Conservation (phyloP, 2,888 invertebrate genomes). For the Adelphocoris suturalis region DNA sequence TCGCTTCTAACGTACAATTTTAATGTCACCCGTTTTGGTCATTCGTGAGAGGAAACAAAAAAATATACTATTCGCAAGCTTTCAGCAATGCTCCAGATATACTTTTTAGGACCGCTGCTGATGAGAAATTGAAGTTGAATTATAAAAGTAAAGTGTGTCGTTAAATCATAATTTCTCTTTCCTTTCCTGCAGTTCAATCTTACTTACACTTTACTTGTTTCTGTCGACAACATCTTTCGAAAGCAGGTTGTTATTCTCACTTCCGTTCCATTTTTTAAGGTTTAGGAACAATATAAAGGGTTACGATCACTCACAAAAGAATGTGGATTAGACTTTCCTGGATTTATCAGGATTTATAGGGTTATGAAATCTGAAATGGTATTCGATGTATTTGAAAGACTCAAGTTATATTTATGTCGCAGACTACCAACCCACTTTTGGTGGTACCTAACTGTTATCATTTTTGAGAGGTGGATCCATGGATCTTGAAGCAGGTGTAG, state of each 20-base stretch:
- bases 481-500: too few relatives aligned
- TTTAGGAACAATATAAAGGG: background rate
- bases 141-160: slow-evolving; percentile 54
- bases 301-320: slow-evolving; percentile 1
- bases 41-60: slow-evolving; percentile 43
- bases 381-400: too few relatives aligned
- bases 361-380: too few relatives aligned
- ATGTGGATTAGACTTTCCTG: too few relatives aligned
- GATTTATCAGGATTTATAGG: too few relatives aligned
- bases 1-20: slow-evolving; percentile 58
- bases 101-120: slow-evolving; percentile 49
- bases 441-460: too few relatives aligned
- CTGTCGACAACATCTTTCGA: background rate
- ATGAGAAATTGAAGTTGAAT: slow-evolving; percentile 63
- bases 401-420: too few relatives aligned
- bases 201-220: background rate
- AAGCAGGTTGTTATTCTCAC: background rate
- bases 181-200: background rate
- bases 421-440: too few relatives aligned
- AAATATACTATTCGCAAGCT: slow-evolving; percentile 41
- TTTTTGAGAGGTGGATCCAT: too few relatives aligned
- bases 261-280: background rate
- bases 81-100: slow-evolving; percentile 1
- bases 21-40: slow-evolving; percentile 63
- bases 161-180: slow-evolving; percentile 56